Evolutionary conservation across 2,888 invertebrate genomes (phyloP).

Genomic region (Alcis repandata): DNA sequence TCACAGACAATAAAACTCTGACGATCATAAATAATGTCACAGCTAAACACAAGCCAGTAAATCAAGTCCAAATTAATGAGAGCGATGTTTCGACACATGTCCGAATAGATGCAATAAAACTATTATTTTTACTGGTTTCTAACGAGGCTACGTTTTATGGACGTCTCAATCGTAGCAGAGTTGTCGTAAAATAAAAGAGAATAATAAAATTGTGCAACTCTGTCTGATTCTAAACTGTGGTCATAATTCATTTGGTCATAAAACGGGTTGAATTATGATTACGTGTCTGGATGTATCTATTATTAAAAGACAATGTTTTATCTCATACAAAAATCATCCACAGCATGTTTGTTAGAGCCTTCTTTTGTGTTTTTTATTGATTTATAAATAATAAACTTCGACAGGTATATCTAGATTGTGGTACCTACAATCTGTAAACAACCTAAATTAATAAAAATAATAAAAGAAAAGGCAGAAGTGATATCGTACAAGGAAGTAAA

Average conservation of each 20-base stretch:
- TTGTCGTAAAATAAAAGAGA: conserved; percentile 57
- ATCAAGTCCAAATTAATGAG: conserved; percentile 49
- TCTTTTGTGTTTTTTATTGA: too few relatives aligned
- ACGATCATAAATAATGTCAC: conserved; percentile 34
- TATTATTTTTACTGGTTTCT: conserved; percentile 65
- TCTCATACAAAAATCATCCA: too few relatives aligned
- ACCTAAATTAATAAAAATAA: too few relatives aligned
- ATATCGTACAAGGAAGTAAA: too few relatives aligned
- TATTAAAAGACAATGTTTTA: conserved; percentile 13
- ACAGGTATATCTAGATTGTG: too few relatives aligned
- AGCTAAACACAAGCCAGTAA: conserved; percentile 42
- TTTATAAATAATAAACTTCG: too few relatives aligned
- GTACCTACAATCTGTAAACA: too few relatives aligned
- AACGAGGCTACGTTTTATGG: conserved; percentile 64
- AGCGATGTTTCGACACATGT: conserved; percentile 65
- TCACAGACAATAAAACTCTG: conserved; percentile 21
- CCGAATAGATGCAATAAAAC: conserved; percentile 60
- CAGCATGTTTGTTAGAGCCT: too few relatives aligned
- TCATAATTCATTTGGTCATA: conserved; percentile 35
- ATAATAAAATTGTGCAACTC: conserved; percentile 58
- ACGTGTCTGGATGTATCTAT: conserved; percentile 4
- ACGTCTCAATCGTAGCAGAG: conserved; percentile 56
- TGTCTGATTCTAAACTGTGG: conserved; percentile 29
- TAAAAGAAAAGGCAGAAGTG: too few relatives aligned
- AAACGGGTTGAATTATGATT: conserved; percentile 31